Conservation (phyloP, 1,140 invertebrate species). For the Propsilocerus akamusi region DNA sequence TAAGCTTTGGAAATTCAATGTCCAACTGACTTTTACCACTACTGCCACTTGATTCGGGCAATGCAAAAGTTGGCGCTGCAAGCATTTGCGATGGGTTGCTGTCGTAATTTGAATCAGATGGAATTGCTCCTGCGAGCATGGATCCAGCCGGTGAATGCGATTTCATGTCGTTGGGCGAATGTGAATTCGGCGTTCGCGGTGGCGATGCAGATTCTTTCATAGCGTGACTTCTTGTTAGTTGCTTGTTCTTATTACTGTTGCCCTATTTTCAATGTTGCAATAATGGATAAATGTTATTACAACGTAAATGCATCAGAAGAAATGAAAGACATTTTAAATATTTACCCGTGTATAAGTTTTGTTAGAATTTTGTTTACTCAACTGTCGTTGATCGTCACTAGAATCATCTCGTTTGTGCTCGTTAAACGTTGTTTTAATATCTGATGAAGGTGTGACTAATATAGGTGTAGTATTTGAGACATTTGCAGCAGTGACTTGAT, state of each 20-base stretch:
- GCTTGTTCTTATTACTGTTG: conserved; percentile 53
- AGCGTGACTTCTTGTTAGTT: conserved; percentile 72
- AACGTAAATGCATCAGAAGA: no score
- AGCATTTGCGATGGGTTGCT: conserved; percentile 11
- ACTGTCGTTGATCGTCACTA: not conserved
- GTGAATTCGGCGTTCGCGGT: conserved; percentile 45
- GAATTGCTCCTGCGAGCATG: not conserved
- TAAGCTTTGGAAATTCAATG: conserved; percentile 21
- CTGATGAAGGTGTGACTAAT: not conserved
- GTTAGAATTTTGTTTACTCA: not conserved
- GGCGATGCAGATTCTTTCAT: conserved; percentile 74
- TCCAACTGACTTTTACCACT: conserved; percentile 12
- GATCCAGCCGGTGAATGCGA: conserved; percentile 13
- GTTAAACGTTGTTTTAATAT: not conserved
- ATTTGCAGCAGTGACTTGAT: not conserved
- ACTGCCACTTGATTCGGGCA: conserved; percentile 13
- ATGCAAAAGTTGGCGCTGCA: conserved; percentile 24
- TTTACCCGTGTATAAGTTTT: not conserved
- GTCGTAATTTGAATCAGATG: conserved; percentile 12
- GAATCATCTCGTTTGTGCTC: not conserved
- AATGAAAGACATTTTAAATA: not conserved
- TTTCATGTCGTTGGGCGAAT: conserved; percentile 12
- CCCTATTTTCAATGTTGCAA: no score
- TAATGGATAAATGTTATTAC: no score
- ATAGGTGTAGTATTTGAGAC: not conserved